Conservation (phyloP, 2,797 vertebrate genomes). For the Danio aesculapii region DNA sequence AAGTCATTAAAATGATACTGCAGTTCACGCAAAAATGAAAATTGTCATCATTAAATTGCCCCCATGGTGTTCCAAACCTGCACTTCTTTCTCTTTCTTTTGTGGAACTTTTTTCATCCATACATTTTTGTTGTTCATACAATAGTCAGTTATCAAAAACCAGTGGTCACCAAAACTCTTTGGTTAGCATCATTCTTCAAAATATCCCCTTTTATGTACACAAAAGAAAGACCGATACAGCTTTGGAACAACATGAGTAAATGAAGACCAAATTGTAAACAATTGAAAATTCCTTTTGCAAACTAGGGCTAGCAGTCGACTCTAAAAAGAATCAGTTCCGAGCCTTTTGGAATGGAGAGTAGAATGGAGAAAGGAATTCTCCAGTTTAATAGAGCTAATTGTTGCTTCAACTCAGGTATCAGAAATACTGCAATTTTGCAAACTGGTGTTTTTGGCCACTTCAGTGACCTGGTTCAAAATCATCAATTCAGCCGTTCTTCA, state of each 20-base stretch:
- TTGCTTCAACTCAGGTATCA: no score
- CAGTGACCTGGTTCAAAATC: no score
- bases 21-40: background rate
- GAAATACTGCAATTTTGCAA: no score
- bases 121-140: background rate
- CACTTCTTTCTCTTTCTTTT: background rate
- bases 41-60: background rate
- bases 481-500: no score
- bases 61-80: background rate
- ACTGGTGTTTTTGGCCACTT: no score
- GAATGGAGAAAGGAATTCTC: no score
- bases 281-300: no score
- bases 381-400: no score
- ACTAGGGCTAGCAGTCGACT: no score
- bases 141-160: background rate
- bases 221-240: background rate
- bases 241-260: background rate
- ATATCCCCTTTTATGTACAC: background rate
- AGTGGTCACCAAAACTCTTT: background rate
- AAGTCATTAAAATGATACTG: background rate
- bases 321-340: no score
- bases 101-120: background rate
- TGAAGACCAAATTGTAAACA: background rate
- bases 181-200: background rate
- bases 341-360: no score